Conservation (phyloP, 1,140 invertebrate species). For the Tetramorium alpestre region DNA sequence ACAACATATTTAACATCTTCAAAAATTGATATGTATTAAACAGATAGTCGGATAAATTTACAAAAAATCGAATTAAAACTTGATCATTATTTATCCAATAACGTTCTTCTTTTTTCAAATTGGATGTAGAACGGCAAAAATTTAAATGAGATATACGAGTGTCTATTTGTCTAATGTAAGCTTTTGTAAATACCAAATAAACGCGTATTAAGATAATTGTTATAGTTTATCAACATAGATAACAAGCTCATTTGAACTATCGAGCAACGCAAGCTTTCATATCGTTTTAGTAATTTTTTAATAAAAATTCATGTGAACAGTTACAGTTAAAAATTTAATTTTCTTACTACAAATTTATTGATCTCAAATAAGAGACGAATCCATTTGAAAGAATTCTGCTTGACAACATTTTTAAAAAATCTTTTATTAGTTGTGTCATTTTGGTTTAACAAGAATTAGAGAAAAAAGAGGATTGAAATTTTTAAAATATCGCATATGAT, state of each 20-base stretch:
- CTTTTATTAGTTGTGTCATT: background rate
- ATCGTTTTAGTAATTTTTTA: constrained; percentile 31
- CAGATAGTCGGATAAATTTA: constrained; percentile 16
- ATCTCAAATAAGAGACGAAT: background rate
- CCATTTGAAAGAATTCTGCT: background rate
- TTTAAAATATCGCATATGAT: background rate
- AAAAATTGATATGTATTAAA: background rate
- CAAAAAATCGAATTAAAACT: background rate
- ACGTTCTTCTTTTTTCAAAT: background rate
- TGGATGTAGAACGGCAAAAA: background rate
- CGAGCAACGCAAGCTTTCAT: constrained; percentile 28
- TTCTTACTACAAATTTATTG: constrained; percentile 4
- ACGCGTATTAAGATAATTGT: constrained; percentile 52
- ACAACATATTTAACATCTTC: constrained; percentile 10
- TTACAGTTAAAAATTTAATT: constrained; percentile 31
- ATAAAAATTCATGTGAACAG: constrained; percentile 5
- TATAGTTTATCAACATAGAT: constrained; percentile 66
- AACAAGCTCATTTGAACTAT: constrained; percentile 52
- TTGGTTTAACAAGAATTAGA: too few species aligned
- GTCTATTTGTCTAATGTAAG: constrained; percentile 11
- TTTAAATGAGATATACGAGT: constrained; percentile 9
- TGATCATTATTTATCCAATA: background rate
- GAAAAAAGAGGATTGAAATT: background rate
- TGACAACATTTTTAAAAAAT: background rate
- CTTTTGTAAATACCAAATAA: background rate